Base-by-base conservation (phyloP, 2,888 invertebrate species). In the Drosophila incognita region DNA sequence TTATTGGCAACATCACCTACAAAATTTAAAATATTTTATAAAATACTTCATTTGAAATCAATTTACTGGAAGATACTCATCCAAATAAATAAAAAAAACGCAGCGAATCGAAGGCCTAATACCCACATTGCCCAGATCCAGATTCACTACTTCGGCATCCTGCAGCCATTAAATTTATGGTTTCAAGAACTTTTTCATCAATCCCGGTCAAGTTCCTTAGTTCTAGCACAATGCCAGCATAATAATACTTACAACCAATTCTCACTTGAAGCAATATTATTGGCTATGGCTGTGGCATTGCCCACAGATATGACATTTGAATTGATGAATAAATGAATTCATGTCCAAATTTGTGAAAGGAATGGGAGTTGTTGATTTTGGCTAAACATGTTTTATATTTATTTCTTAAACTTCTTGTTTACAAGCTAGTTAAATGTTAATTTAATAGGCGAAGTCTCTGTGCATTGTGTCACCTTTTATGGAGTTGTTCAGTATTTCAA, bases 1-100 rank as follows among this genome's bases (percentile, higher is more conserved):
- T 46, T 63, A 63, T 52, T 62, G 51, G 27, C 33, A 15, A 52
- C 10, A 38, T 35, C 62, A 33, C 13, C 33, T 52, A 18, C 15
- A 53, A 64, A 64, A 4, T 36, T 5, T 1, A 24, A 67, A 53
- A 51, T 40, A 31, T 35, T 13, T 36, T 21, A 21, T 33, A 8
- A 38, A 54, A 10, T 11, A 36, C 4, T 54, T 18, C 1, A 31
- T 29, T 29, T n/a, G 8, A 29, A 29, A n/a, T 29, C 38, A 51
- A 27, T 27, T 15, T 48, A 15, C 27, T 24, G 15, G 4, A 49
- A 33, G 24, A 21, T 42, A 42, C n/a, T 33, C 21, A 35, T 5
- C 33, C 18, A 57, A 29, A 31, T 11, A 35, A 46, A 46, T 21
- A 13, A 46, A 21, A 46, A 46, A 46, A 46, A 21, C 42, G 13